Evolutionary conservation across 2,797 vertebrate species (phyloP).

Genomic region (Potorous gilbertii): DNA sequence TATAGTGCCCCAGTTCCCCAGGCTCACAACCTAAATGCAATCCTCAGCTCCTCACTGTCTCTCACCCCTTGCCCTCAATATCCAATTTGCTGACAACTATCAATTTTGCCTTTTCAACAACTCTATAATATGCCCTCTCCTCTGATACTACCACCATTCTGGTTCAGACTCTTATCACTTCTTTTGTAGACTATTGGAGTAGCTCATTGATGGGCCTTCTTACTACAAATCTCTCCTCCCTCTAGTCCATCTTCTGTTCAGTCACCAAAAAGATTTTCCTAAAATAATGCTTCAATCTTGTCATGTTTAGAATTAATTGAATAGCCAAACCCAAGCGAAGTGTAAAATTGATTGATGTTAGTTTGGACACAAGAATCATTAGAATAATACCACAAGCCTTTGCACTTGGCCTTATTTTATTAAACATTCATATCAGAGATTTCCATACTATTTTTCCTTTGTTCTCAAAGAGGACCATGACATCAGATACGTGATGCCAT

Average conservation of each 20-base stretch:
- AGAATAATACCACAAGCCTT: neutral
- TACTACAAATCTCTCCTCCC: neutral
- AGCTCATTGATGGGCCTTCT: neutral
- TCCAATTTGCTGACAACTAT: neutral
- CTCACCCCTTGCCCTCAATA: neutral
- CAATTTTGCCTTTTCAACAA: neutral
- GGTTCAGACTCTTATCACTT: neutral
- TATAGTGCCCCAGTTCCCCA: neutral
- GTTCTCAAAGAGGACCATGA: too few species aligned
- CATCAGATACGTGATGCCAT: too few species aligned
- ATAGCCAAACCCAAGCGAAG: neutral
- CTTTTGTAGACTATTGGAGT: neutral
- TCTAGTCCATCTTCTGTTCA: neutral
- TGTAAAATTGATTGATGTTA: neutral
- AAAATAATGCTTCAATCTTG: neutral
- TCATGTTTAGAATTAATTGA: neutral
- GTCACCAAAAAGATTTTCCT: neutral
- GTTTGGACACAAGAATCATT: neutral
- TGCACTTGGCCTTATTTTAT: neutral
- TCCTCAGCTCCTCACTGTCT: neutral
- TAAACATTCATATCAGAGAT: neutral
- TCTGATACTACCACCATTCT: neutral
- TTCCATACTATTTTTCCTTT: too few species aligned
- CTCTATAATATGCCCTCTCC: neutral
- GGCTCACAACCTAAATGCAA: neutral